A percentile compares a stretch with the other conserved stretches of the same genome.
These are phyloP conservation scores for Virgularia gustaviana DNA, from an alignment of 92 coral and sea anemone species.

Conservation along the genomic window DNA sequence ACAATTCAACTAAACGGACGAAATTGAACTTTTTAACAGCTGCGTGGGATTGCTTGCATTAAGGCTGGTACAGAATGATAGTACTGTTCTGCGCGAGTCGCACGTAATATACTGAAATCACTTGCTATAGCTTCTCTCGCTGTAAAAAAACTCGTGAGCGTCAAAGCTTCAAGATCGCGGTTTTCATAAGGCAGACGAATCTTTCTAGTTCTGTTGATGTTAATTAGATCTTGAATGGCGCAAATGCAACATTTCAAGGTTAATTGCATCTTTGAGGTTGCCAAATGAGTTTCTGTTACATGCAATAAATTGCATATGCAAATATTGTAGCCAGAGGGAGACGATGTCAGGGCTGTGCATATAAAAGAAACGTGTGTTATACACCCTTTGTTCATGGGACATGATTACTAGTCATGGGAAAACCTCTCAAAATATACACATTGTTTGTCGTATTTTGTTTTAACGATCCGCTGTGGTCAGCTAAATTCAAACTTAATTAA, in stretches of 20 bases:
- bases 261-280: conserved; percentile 7
- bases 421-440: neutral
- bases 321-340: neutral
- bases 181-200: no score
- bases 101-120: no score
- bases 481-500: conserved; percentile 25
- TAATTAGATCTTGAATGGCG: conserved; percentile 20
- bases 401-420: neutral
- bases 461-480: conserved; percentile 3
- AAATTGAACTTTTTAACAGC: no score
- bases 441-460: neutral
- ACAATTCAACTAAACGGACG: no score
- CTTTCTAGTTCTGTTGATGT: neutral
- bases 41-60: no score
- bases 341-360: neutral
- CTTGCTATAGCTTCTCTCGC: no score
- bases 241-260: conserved; percentile 13
- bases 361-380: neutral
- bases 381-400: neutral
- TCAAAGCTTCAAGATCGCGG: no score
- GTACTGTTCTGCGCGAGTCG: no score
- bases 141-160: no score
- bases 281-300: neutral
- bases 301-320: neutral
- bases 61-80: no score